A percentile compares a stretch with the other conserved stretches of the same genome.
Conservation (phyloP, 2,113 vertebrate species). For the Eretmochelys imbricata region DNA sequence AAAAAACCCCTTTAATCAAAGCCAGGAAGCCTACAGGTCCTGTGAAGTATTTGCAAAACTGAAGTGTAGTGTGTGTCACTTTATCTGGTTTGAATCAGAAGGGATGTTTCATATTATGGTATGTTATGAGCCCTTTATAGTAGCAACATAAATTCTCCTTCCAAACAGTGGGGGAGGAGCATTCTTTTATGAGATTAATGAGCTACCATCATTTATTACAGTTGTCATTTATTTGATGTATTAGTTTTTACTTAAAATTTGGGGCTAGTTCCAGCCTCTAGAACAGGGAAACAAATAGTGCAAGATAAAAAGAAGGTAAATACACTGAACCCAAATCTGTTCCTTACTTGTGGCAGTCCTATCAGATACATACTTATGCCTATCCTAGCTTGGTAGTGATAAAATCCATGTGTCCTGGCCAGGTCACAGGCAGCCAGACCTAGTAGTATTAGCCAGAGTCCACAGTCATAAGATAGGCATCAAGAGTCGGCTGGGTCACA, state of each 20-base stretch:
- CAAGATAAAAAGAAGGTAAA: slow-evolving; percentile 7
- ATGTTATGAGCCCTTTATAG: slow-evolving; percentile 13
- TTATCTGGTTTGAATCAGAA: slow-evolving; percentile 7
- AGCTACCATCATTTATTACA: background rate
- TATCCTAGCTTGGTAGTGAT: background rate
- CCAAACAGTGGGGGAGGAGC: background rate
- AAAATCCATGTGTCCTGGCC: background rate
- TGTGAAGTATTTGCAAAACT: background rate
- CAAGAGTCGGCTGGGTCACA: background rate
- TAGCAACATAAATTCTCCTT: background rate
- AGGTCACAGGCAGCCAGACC: background rate
- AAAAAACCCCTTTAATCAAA: background rate
- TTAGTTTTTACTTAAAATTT: background rate
- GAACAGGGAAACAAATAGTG: background rate
- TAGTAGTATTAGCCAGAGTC: background rate
- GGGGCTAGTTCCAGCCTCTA: background rate
- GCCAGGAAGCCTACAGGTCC: background rate
- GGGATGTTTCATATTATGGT: slow-evolving; percentile 26
- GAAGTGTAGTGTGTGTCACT: background rate
- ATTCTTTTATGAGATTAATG: background rate
- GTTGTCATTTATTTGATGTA: background rate
- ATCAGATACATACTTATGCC: background rate
- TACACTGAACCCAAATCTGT: background rate
- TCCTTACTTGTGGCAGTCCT: background rate
- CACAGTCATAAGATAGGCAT: background rate